Percentiles rank a stretch among this genome's conserved stretches.
These are phyloP conservation scores for Mohoua ochrocephala DNA, from an alignment of 2,113 vertebrate species.

Conservation along the genomic window DNA sequence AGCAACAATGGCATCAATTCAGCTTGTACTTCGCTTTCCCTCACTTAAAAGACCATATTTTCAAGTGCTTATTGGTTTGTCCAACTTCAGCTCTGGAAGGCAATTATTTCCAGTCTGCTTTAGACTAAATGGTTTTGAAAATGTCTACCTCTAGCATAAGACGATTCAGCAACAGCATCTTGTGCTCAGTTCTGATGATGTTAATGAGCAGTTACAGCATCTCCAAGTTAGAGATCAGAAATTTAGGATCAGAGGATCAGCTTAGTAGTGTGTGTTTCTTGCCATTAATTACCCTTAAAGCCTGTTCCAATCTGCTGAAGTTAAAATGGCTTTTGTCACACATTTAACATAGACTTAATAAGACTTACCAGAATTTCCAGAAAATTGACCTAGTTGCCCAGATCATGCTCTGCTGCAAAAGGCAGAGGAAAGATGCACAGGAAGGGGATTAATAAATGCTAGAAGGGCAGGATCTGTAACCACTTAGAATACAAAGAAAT, in stretches of 20 bases:
- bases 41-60: background rate
- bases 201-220: background rate
- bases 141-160: background rate
- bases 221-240: background rate
- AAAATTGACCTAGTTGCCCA: background rate
- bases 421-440: background rate
- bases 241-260: background rate
- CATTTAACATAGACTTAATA: background rate
- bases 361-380: background rate
- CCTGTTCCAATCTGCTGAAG: background rate
- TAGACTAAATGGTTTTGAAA: background rate
- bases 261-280: background rate
- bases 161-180: background rate
- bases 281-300: background rate
- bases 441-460: background rate
- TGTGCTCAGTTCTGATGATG: background rate
- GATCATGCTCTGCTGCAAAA: background rate
- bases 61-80: background rate
- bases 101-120: background rate
- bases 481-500: background rate
- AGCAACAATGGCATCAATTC: background rate
- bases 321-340: background rate
- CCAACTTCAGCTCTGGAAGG: background rate
- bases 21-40: background rate
- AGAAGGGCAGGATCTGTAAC: background rate